Percentiles rank a stretch among this genome's conserved stretches.
Evolutionary conservation across 2,113 vertebrate species (phyloP).

Genomic region (Puntigrus tetrazona): DNA sequence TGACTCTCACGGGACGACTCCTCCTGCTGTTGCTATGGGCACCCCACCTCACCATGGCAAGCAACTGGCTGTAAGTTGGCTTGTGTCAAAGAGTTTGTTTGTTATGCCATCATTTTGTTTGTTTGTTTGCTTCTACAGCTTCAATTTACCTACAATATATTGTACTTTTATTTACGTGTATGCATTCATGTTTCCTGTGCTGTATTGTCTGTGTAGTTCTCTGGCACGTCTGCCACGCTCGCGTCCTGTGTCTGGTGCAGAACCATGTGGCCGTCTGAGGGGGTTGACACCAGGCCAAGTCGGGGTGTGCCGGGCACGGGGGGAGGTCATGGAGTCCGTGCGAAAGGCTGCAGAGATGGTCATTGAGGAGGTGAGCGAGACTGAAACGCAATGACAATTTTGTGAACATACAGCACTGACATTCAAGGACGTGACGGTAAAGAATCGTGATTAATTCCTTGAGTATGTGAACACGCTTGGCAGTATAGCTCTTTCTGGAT

Average conservation of each 20-base stretch:
- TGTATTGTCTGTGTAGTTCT: constrained; percentile 66
- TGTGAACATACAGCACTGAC: neutral
- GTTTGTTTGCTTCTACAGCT: no score
- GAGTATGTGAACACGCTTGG: no score
- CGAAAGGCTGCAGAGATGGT: constrained; percentile 74
- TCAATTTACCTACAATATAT: constrained; percentile 49
- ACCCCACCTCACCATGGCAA: constrained; percentile 80
- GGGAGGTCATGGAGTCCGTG: constrained; percentile 78
- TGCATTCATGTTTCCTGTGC: constrained; percentile 31
- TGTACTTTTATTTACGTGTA: constrained; percentile 51
- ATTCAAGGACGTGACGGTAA: neutral
- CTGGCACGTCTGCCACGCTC: constrained; percentile 77
- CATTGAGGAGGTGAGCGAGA: constrained; percentile 73
- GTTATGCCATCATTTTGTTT: no score
- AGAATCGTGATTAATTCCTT: neutral
- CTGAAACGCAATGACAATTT: neutral
- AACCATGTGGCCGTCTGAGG: constrained; percentile 69
- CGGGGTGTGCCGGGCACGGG: constrained; percentile 69
- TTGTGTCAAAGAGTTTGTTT: constrained; percentile 71
- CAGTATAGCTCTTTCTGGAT: no score
- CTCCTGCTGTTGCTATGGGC: constrained; percentile 85
- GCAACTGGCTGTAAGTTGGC: constrained; percentile 83
- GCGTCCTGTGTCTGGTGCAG: constrained; percentile 65
- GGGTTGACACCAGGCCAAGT: constrained; percentile 78
- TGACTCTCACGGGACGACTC: constrained; percentile 80